Conservation (phyloP, 2,888 invertebrate genomes). For the Dermolepida albohirtum region DNA sequence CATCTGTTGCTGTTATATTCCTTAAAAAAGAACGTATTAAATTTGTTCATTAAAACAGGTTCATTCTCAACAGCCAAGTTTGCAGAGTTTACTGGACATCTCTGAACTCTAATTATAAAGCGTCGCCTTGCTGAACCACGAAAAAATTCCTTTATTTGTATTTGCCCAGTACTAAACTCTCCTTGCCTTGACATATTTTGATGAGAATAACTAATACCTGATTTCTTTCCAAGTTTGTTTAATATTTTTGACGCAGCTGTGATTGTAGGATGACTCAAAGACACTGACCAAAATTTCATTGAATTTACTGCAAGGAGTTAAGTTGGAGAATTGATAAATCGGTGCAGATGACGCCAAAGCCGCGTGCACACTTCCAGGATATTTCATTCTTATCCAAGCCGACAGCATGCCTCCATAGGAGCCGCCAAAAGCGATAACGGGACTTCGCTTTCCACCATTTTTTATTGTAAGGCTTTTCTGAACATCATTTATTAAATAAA, state of each 20-base stretch:
- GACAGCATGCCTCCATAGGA: constrained; percentile 98
- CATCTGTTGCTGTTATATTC: constrained; percentile 68
- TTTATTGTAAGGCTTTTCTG: constrained; percentile 52
- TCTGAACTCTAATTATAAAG: too few relatives aligned
- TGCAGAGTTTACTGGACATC: too few relatives aligned
- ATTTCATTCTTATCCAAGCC: constrained; percentile 96
- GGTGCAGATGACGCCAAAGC: constrained; percentile 95
- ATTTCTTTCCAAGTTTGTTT: constrained; percentile 82
- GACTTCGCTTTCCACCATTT: constrained; percentile 67
- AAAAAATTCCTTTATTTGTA: too few relatives aligned
- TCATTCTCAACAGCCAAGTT: too few relatives aligned
- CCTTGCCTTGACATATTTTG: too few relatives aligned
- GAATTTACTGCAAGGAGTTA: constrained; percentile 84
- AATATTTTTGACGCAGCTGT: constrained; percentile 79
- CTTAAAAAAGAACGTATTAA: constrained; percentile 56
- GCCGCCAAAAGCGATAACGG: constrained; percentile 87
- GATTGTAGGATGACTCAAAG: constrained; percentile 67
- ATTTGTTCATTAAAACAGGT: too few relatives aligned
- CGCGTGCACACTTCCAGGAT: constrained; percentile 85
- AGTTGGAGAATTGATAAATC: constrained; percentile 84
- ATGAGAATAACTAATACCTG: too few relatives aligned
- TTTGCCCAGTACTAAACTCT: too few relatives aligned
- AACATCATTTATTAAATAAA: constrained; percentile 74
- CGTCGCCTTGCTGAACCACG: too few relatives aligned
- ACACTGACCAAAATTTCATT: constrained; percentile 83